A percentile compares a stretch with the other conserved stretches of the same genome.
Conservation (phyloP, 2,113 vertebrate genomes). For the Pao palembangensis region DNA sequence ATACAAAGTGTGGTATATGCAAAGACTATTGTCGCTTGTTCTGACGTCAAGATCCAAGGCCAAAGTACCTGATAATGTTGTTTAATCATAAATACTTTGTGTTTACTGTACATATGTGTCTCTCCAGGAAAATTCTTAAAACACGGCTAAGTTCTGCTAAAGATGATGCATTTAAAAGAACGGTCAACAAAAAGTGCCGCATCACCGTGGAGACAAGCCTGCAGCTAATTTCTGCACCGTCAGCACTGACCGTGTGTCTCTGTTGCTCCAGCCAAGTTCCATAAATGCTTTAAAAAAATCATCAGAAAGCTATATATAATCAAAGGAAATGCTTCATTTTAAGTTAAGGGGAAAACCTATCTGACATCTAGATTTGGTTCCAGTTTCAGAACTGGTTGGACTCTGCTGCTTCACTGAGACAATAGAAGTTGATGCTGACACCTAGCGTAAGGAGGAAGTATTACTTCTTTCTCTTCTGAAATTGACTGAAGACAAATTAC, state of each 20-base stretch:
- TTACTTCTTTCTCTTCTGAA: constrained; percentile 3
- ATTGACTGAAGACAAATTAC: neutral
- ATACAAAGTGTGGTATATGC: no score
- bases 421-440: constrained; percentile 33
- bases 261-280: no score
- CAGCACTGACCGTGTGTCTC: neutral
- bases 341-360: constrained; percentile 1
- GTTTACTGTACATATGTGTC: no score
- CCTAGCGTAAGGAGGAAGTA: constrained; percentile 50
- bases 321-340: constrained; percentile 14
- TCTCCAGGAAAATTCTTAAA: constrained; percentile 18
- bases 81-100: no score
- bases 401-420: no score
- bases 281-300: no score
- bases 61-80: no score
- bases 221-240: constrained; percentile 3
- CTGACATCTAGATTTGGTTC: no score
- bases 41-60: no score
- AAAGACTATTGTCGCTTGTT: no score
- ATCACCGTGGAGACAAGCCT: constrained; percentile 13
- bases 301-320: constrained; percentile 15
- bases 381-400: no score
- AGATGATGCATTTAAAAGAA: constrained; percentile 24
- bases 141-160: constrained; percentile 43
- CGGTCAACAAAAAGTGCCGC: constrained; percentile 5